These are phyloP conservation scores for Saccopteryx bilineata DNA, from an alignment of 2,113 vertebrate species.

Conservation along the genomic window DNA sequence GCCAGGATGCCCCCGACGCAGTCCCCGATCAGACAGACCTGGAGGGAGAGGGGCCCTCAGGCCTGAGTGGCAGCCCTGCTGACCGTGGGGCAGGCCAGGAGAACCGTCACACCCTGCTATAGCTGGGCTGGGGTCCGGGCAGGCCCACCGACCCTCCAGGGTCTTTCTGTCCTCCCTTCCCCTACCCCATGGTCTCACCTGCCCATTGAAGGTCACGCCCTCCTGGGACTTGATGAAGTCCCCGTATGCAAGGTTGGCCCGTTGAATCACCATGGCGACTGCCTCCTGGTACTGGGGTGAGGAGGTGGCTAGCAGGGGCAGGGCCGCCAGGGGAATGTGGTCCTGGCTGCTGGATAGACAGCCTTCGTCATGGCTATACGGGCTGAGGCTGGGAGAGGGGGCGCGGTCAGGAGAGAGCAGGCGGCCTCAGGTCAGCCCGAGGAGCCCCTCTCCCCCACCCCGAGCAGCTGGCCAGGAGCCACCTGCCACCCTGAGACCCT, in stretches of 20 bases:
- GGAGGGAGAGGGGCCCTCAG: constrained; percentile 52
- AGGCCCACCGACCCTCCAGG: neutral
- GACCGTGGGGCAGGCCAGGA: neutral
- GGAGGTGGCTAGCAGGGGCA: constrained; percentile 96
- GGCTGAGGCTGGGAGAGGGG: constrained; percentile 92
- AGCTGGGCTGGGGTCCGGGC: neutral
- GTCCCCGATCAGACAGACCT: constrained; percentile 99
- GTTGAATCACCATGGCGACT: constrained; percentile 94
- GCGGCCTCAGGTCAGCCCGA: neutral
- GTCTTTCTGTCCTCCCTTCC: neutral
- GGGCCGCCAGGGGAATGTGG: constrained; percentile 97
- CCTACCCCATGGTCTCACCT: constrained; percentile 88
- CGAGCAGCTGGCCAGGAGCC: neutral
- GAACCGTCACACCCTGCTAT: accelerated
- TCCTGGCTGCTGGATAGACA: constrained; percentile 98
- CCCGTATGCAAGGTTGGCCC: constrained; percentile 96
- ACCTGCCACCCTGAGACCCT: neutral
- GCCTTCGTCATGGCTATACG: constrained; percentile 96
- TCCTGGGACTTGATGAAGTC: constrained; percentile 96
- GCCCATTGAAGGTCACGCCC: constrained; percentile 93
- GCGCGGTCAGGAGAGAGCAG: constrained; percentile 39
- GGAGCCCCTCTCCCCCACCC: neutral
- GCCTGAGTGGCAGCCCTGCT: neutral
- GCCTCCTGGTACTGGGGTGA: constrained; percentile 98
- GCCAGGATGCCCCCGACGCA: constrained; percentile 98